Evolutionary conservation across 2,797 vertebrate genomes (phyloP).

Genomic region (Erethizon dorsatum): DNA sequence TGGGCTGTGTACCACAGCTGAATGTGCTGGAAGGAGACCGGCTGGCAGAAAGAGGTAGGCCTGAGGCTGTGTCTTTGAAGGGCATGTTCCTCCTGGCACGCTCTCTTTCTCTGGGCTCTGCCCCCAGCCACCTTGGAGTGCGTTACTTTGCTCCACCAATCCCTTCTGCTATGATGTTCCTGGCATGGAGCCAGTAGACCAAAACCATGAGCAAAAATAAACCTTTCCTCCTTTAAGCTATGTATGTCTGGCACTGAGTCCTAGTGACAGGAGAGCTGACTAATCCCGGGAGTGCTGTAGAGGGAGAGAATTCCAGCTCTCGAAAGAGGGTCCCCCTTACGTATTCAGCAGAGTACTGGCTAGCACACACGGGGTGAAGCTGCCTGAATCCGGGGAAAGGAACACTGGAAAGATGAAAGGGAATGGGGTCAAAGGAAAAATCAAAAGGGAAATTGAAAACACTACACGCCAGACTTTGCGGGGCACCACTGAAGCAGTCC

Average conservation of each 20-base stretch:
- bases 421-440: background rate
- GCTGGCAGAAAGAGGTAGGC: background rate
- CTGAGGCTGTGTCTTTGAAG: background rate
- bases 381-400: background rate
- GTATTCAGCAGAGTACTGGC: background rate
- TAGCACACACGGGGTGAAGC: background rate
- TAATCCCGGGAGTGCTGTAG: background rate
- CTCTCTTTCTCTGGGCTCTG: background rate
- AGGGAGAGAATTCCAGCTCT: background rate
- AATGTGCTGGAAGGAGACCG: background rate
- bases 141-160: background rate
- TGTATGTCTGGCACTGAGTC: background rate
- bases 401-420: background rate
- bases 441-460: slow-evolving; percentile 21
- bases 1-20: background rate
- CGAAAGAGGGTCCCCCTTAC: background rate
- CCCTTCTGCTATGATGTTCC: background rate
- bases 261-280: background rate
- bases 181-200: background rate
- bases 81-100: background rate
- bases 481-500: background rate
- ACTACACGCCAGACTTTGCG: background rate
- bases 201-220: background rate
- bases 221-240: background rate
- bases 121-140: background rate